Base-by-base conservation (phyloP, 2,888 invertebrate species). In the Hipparchia sbordonii region DNA sequence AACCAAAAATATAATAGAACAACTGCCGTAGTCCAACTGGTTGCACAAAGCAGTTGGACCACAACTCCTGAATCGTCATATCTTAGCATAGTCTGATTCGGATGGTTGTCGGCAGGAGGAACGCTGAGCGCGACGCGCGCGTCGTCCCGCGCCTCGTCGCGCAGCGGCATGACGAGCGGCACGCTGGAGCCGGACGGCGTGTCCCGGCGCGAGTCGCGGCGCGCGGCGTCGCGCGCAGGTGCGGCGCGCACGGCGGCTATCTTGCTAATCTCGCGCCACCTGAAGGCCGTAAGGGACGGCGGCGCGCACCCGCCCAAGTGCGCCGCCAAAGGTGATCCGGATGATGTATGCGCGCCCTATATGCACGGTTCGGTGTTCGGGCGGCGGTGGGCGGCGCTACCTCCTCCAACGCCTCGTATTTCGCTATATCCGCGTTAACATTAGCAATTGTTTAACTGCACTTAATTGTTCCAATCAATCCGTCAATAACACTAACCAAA, bases 221-320 rank as follows among this genome's bases (percentile, higher is more conserved):
- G 95, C 94, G 82, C 96, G 96, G 88, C 97, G 86, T 97, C 97
- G 89, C 96, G 97, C 95, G 97, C 97, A 97, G 97, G 97, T 97
- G 97, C 97, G 96, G 97, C 97, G 94, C 96, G 97, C 93, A 96
- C 97, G 95, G 97, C 97, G 95, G 97, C 97, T 96, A 97, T 97
- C 96, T 97, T 97, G 97, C 96, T 97, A 95, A 97, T 97, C 95
- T 97, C 97, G 95, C 97, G 97, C 95, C 97, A 97, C 95, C 96
- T 97, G 91, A 94, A 94, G 93, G 94, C 95, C 94, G 94, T 94
- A 91, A 89, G 89, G 89, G 90, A 89, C 86, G 92, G 92, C 92
- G 92, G 92, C 92, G 92, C 93, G 90, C 93, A 91, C 92, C 91
- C 92, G 90, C 89, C 89, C 82, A 91, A 91, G 91, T 92, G 92